phyloP scores from a whole-genome alignment of 2,888 invertebrate genomes.

The Catonia carolina region DNA sequence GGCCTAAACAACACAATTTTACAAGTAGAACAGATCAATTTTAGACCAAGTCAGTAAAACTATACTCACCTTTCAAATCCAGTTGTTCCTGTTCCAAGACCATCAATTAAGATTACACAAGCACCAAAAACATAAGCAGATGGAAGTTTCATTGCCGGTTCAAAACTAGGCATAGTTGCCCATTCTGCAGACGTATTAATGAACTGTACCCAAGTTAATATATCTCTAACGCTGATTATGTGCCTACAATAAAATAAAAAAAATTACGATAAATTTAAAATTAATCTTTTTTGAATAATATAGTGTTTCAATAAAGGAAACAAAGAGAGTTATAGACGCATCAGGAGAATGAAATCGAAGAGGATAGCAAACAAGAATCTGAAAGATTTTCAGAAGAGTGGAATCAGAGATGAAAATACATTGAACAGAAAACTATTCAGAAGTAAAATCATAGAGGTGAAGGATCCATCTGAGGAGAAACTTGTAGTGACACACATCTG shows the following conservation, averaged over 20 bases:
- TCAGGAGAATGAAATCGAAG: no score
- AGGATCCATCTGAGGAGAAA: no score
- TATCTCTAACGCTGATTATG: slow-evolving; percentile 83
- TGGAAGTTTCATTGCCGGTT: slow-evolving; percentile 45
- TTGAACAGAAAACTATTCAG: no score
- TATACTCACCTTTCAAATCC: slow-evolving; percentile 57
- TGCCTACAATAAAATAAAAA: slow-evolving; percentile 50
- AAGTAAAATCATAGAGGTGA: no score
- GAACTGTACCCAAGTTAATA: slow-evolving; percentile 88
- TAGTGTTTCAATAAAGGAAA: neutral
- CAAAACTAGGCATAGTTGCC: slow-evolving; percentile 23
- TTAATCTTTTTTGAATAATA: neutral
- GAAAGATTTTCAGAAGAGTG: no score
- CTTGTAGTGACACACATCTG: no score
- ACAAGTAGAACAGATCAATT: no score
- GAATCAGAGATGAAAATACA: no score
- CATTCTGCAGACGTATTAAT: slow-evolving; percentile 56
- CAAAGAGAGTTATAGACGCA: neutral
- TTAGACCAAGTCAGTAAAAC: no score
- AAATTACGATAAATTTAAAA: slow-evolving; percentile 7
- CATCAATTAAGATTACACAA: slow-evolving; percentile 83
- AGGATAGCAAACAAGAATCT: no score
- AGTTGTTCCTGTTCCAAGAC: slow-evolving; percentile 74
- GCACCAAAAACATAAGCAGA: slow-evolving; percentile 86
- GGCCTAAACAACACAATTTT: no score